Evolutionary conservation across 2,888 invertebrate genomes (phyloP), one percentile per base, ranked within the genome.

Genomic region (Caenorhabditis zanzibari): DNA sequence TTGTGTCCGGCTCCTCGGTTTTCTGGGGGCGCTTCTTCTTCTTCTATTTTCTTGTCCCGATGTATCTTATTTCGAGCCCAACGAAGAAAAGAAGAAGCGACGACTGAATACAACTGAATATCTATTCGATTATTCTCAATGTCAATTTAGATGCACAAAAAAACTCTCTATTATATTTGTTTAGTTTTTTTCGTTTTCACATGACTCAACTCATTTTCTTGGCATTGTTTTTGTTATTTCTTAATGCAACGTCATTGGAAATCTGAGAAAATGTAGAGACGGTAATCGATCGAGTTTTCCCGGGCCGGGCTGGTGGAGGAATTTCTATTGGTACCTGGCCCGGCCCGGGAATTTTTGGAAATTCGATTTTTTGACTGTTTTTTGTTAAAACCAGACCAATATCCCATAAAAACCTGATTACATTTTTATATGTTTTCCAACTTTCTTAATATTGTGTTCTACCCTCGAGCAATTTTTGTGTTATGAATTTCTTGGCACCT

Each of bases 91-190:
- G 32, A 44, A 28, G 35, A 56, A 44, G 16, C 63, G 26, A 41
- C 63, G 16, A 52, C 68, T 76, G 68, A 59, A 68, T 52, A 76
- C 76, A 69, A 75, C 58, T 61, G 41, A 54, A 69, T 54, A 68
- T 69, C 66, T 77, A 71, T 77, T 77, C 69, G 44, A 77, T 77
- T 77, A 63, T 63, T 69, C 61, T 69, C 61, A 69, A 69, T 77
- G 69, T 63, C 69, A 69, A 69, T 77, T 69, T 61, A 71, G 41
- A 68, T 44, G 44, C 69, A 77, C 76, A 52, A 61, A n/a, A n/a
- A n/a, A 52, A 41, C 32, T 59, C 68, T 24, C 19, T 47, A 58
- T 59, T 38, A 32, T 66, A 66, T 66, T 66, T 35, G 52, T 66
- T 24, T 58, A 58, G 38, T 38, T 38, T 10, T 58, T 52, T 66